Evolutionary conservation across 1,140 invertebrate species (phyloP), one percentile per base, ranked within the genome.

Genomic region (Lycorma delicatula): DNA sequence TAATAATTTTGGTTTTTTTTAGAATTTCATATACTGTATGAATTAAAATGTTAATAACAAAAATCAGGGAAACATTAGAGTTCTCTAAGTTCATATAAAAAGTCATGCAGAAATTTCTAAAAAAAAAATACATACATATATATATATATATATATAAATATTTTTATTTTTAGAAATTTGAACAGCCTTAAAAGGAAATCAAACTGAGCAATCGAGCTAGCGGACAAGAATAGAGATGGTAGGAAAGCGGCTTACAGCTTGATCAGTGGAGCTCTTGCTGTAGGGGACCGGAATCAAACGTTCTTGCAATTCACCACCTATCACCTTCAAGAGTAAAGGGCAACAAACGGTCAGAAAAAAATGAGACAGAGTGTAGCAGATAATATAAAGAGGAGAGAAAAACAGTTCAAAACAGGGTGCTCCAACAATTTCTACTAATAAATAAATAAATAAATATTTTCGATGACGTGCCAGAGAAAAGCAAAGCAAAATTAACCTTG

Each of bases 241-340:
- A 73, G 71, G 77, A 71, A 75, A 77, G 74, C 74, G 72, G 85
- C 92, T 95, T 95, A 96, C 92, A 93, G 91, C 91, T 92, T 95
- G 91, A 83, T 96, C 92, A 84, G 92, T 95, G 79, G 91, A 92
- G 81, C 89, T 94, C 90, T 96, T 96, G 91, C 92, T 95, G 89
- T 96, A 95, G 79, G 91, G 92, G 79, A 95, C 91, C 79, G 92
- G 92, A 81, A 96, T 95, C 86, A 96, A 91, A 82, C 92, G 90
- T 83, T 94, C 92, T 89, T 96, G 92, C 83, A 94, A 93, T 85
- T 94, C 91, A 85, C 92, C 92, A 87, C 91, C 91, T 91, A 96
- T 96, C 85, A 93, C 91, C 91, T 94, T 91, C 81, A 86, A 86
- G 83, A 83, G 81, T 81, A 84, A 83, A 84, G 82, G 82, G 81